phyloP scores from a whole-genome alignment of 1,140 invertebrate genomes.

The Nixonia krombeini region DNA sequence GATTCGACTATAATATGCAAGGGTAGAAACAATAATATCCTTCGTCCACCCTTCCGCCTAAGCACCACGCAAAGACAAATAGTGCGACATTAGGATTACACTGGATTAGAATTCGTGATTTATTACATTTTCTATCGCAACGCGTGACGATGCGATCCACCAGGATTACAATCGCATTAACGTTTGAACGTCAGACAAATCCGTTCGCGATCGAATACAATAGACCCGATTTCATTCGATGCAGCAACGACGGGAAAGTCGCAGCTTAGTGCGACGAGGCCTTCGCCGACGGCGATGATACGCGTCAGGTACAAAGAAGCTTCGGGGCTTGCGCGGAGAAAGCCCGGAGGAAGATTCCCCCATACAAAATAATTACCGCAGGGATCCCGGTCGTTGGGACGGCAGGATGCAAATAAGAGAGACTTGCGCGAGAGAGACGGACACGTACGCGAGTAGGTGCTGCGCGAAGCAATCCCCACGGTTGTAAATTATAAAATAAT shows the following conservation, averaged over 20 bases:
- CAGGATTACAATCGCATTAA: background rate
- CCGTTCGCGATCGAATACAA: no score
- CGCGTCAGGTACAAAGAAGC: constrained; percentile 47
- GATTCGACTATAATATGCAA: constrained; percentile 68
- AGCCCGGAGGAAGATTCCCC: constrained; percentile 51
- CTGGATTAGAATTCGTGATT: constrained; percentile 62
- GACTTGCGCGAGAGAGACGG: constrained; percentile 36
- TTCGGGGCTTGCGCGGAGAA: constrained; percentile 31
- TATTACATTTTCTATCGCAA: constrained; percentile 50
- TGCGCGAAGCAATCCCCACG: constrained; percentile 53
- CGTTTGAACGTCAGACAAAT: no score
- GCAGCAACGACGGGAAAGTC: no score
- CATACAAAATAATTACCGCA: constrained; percentile 59
- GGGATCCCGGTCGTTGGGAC: constrained; percentile 51
- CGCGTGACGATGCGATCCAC: constrained; percentile 7
- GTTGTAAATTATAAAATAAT: constrained; percentile 70
- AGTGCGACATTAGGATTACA: constrained; percentile 65
- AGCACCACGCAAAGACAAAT: constrained; percentile 59
- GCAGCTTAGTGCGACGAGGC: background rate
- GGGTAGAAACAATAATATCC: constrained; percentile 71
- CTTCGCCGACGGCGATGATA: constrained; percentile 30
- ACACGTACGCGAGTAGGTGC: constrained; percentile 41
- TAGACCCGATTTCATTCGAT: no score
- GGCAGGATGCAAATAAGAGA: constrained; percentile 56
- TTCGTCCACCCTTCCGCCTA: constrained; percentile 34